Evolutionary conservation across 2,797 vertebrate species (phyloP).

Genomic region (Sphenodon punctatus): DNA sequence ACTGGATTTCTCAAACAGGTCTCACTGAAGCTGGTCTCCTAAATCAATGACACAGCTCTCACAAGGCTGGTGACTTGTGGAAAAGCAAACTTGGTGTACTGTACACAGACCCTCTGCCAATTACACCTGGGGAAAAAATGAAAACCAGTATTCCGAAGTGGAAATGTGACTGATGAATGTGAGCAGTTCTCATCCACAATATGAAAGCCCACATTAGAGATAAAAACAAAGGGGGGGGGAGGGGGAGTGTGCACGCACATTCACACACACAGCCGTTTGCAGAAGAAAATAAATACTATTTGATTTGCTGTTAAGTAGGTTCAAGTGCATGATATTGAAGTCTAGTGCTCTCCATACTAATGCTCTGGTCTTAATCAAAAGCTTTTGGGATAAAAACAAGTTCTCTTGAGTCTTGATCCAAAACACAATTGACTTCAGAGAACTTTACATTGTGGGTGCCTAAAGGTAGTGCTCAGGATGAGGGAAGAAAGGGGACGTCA

Average conservation of each 20-base stretch:
- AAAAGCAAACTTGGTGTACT: slow-evolving; percentile 12
- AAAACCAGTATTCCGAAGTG: not conserved
- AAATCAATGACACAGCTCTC: not conserved
- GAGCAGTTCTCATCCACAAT: not conserved
- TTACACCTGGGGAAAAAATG: slow-evolving; percentile 16
- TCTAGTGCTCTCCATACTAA: not conserved
- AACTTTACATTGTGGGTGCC: too few species aligned
- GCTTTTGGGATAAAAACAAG: not conserved
- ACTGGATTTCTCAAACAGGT: not conserved
- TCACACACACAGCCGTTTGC: too few species aligned
- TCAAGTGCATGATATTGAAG: not conserved
- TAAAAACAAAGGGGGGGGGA: not conserved
- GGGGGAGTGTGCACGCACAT: too few species aligned
- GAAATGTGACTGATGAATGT: accelerated
- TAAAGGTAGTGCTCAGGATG: too few species aligned
- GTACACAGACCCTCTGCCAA: slow-evolving; percentile 21
- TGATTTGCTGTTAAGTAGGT: accelerated
- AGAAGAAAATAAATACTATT: not conserved
- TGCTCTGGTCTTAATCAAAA: not conserved
- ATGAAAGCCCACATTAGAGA: not conserved
- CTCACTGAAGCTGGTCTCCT: not conserved
- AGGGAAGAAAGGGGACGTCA: too few species aligned
- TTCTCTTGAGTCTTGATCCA: too few species aligned
- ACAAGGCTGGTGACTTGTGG: not conserved
- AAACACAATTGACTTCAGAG: too few species aligned